Conservation (phyloP, 2,888 invertebrate genomes). For the Tortricodes alternella region DNA sequence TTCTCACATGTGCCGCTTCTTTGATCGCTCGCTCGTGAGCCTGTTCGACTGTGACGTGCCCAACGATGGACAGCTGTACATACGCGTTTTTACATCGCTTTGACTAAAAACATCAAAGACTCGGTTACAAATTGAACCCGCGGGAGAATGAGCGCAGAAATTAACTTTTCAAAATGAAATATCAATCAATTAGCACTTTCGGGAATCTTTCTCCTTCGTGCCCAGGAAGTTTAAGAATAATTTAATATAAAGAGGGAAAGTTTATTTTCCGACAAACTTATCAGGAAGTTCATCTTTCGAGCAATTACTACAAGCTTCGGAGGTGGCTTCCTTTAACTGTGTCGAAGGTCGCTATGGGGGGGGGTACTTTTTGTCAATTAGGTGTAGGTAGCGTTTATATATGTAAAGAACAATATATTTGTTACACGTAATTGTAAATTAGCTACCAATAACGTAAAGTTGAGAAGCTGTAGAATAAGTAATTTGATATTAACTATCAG, state of each 20-base stretch:
- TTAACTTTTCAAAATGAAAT: slow-evolving; percentile 49
- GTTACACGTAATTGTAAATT: background rate
- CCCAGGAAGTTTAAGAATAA: slow-evolving; percentile 63
- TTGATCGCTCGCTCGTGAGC: slow-evolving; percentile 40
- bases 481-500: background rate
- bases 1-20: slow-evolving; percentile 38
- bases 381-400: slow-evolving; percentile 6
- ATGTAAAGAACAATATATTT: background rate
- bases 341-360: slow-evolving; percentile 39
- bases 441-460: background rate
- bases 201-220: slow-evolving; percentile 51
- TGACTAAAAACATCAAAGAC: slow-evolving; percentile 28
- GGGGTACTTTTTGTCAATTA: slow-evolving; percentile 27
- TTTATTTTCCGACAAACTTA: slow-evolving; percentile 63
- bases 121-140: slow-evolving; percentile 22
- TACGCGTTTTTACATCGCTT: slow-evolving; percentile 24
- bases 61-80: slow-evolving; percentile 25
- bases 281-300: slow-evolving; percentile 62
- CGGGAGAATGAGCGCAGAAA: slow-evolving; percentile 34
- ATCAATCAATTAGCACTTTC: slow-evolving; percentile 66
- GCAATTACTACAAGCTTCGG: slow-evolving; percentile 49
- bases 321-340: slow-evolving; percentile 39
- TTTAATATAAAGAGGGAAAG: slow-evolving; percentile 68
- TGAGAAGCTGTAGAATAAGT: background rate
- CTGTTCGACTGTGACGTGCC: slow-evolving; percentile 36